Conservation (phyloP, 2,113 vertebrate species). For the Nothobranchius furzeri region DNA sequence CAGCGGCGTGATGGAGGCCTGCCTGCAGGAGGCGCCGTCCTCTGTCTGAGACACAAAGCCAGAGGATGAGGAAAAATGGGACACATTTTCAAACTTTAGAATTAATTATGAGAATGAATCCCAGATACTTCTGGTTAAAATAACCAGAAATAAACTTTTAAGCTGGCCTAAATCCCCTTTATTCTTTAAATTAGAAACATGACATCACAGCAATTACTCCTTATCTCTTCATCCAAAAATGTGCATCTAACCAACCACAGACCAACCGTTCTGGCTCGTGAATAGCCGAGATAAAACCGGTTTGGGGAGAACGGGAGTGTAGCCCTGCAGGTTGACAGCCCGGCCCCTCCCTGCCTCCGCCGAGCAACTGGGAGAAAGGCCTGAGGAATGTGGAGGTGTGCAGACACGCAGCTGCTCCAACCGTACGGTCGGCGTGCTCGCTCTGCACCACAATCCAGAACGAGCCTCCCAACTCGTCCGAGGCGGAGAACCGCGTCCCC, state of each 20-base stretch:
- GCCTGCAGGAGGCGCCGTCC: conserved; percentile 68
- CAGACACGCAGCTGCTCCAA: conserved; percentile 73
- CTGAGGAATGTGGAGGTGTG: conserved; percentile 83
- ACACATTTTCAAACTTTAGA: no score
- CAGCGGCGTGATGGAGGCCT: conserved; percentile 85
- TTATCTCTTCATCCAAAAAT: conserved; percentile 1
- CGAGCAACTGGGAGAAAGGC: conserved; percentile 51
- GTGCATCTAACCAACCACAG: conserved; percentile 1
- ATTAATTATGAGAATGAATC: no score
- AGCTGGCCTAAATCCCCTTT: no score
- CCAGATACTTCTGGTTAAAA: no score
- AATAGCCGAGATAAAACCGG: conserved; percentile 43
- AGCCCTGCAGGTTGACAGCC: conserved; percentile 51
- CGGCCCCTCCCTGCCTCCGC: conserved; percentile 64
- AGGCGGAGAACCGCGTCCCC: no score
- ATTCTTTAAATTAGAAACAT: not conserved
- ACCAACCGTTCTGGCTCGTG: conserved; percentile 8
- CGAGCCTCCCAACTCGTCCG: not conserved
- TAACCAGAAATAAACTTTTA: no score
- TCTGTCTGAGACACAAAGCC: conserved; percentile 39
- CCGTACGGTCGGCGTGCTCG: conserved; percentile 20
- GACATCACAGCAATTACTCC: not conserved
- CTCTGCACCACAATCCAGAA: conserved; percentile 14
- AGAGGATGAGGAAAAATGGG: not conserved
- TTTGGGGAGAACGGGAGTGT: conserved; percentile 44